phyloP scores from a whole-genome alignment of 2,797 vertebrate genomes.

The Urocyon cinereoargenteus region DNA sequence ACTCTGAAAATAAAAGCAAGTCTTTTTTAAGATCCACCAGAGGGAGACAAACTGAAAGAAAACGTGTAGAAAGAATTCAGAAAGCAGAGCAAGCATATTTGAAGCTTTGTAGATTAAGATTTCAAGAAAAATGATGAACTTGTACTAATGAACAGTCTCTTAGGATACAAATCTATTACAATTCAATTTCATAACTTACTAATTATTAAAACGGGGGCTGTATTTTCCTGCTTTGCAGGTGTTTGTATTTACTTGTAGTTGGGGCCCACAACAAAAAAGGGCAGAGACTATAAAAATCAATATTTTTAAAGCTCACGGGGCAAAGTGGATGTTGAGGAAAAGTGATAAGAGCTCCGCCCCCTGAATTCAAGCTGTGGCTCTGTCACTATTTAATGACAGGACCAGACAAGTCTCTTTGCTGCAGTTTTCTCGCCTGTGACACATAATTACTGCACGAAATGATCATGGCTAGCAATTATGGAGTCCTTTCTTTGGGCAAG shows the following conservation, averaged over 20 bases:
- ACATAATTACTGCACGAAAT: background rate
- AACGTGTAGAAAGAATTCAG: background rate
- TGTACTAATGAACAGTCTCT: background rate
- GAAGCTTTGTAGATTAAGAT: background rate
- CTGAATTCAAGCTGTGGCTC: background rate
- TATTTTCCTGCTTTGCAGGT: background rate
- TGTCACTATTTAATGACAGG: accelerated
- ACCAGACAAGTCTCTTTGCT: accelerated
- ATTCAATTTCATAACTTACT: background rate
- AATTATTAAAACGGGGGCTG: background rate
- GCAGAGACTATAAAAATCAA: background rate
- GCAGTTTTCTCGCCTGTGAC: background rate
- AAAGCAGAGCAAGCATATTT: accelerated
- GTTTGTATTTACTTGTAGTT: background rate
- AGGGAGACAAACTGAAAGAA: slow-evolving; percentile 78
- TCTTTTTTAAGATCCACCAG: slow-evolving; percentile 64
- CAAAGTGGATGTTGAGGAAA: background rate
- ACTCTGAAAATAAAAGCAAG: background rate
- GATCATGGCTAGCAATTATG: background rate
- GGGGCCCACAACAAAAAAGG: background rate
- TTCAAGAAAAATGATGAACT: background rate
- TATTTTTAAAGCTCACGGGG: background rate
- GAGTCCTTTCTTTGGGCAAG: background rate
- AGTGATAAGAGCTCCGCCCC: too few species aligned
- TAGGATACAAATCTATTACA: background rate